Evolutionary conservation across 2,797 vertebrate genomes (phyloP).

Genomic region (Argyrosomus regius): DNA sequence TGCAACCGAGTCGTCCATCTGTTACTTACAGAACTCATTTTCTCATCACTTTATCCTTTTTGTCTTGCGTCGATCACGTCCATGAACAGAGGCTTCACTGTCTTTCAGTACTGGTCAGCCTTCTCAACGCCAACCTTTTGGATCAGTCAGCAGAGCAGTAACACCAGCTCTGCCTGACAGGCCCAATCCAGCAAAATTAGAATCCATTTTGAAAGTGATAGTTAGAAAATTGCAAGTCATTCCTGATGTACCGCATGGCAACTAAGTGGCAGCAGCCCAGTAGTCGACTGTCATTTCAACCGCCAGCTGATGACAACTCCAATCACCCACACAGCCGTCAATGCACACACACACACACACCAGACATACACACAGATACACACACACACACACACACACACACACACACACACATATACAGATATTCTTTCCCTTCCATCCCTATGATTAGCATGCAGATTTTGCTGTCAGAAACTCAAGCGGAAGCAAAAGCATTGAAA

Average conservation of each 20-base stretch:
- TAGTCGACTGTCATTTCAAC: slow-evolving; percentile 80
- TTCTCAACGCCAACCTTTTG: slow-evolving; percentile 59
- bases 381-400: slow-evolving; percentile 27
- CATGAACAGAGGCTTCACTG: slow-evolving; percentile 40
- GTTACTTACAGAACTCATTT: slow-evolving; percentile 29
- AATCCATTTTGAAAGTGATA: slow-evolving; percentile 85
- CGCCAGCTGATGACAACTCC: slow-evolving; percentile 79
- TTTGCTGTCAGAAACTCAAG: slow-evolving; percentile 71
- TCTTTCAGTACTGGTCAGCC: slow-evolving; percentile 59
- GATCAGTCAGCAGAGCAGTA: slow-evolving; percentile 66
- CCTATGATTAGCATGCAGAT: slow-evolving; percentile 77
- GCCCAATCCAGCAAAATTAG: slow-evolving; percentile 78
- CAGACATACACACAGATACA: slow-evolving; percentile 25
- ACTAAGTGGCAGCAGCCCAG: slow-evolving; percentile 82
- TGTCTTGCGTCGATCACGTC: slow-evolving; percentile 23
- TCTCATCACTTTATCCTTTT: slow-evolving; percentile 26
- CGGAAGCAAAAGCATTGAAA: slow-evolving; percentile 75
- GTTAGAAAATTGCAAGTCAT: slow-evolving; percentile 86
- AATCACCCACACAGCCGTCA: slow-evolving; percentile 75
- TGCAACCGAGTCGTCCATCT: slow-evolving; percentile 4
- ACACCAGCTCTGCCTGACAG: slow-evolving; percentile 74
- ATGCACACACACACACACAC: slow-evolving; percentile 14
- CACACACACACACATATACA: slow-evolving; percentile 23
- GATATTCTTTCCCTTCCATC: slow-evolving; percentile 45
- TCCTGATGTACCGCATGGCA: slow-evolving; percentile 80